These are phyloP conservation scores for Metridium senile DNA, from an alignment of 92 coral and sea anemone species.

Conservation along the genomic window DNA sequence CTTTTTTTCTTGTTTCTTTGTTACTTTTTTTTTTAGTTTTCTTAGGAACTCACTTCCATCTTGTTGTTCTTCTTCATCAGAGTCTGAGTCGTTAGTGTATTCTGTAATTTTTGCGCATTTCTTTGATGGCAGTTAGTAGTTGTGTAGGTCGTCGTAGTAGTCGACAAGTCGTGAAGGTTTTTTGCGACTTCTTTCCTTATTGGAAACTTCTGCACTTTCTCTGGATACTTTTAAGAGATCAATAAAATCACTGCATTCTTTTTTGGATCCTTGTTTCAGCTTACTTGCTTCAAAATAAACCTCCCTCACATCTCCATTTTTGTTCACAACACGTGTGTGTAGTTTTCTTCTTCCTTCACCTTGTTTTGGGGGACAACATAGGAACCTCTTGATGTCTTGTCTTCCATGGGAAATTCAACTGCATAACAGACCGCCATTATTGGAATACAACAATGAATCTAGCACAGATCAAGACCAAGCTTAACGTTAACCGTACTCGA, in stretches of 20 bases:
- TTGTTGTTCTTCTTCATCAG: slow-evolving; percentile 11
- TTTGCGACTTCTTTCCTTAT: slow-evolving; percentile 32
- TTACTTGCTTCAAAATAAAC: too few species aligned
- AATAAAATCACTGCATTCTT: too few species aligned
- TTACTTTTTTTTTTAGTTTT: slow-evolving; percentile 29
- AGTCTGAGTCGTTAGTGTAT: not conserved
- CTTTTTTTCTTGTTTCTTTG: not conserved
- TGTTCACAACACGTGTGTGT: slow-evolving; percentile 29
- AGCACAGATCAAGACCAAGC: too few species aligned
- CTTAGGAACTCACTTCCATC: not conserved
- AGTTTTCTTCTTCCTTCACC: slow-evolving; percentile 33
- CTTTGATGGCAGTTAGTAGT: slow-evolving; percentile 14
- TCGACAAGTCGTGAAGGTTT: slow-evolving; percentile 29
- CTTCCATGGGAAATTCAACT: slow-evolving; percentile 39
- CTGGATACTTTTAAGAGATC: slow-evolving; percentile 42
- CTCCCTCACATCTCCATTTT: too few species aligned
- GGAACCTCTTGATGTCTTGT: slow-evolving; percentile 37
- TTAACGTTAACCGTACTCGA: too few species aligned
- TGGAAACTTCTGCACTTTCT: slow-evolving; percentile 35
- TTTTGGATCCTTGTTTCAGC: slow-evolving; percentile 45
- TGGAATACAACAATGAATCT: too few species aligned
- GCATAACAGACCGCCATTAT: slow-evolving; percentile 7
- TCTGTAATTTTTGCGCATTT: not conserved
- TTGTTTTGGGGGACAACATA: slow-evolving; percentile 42
- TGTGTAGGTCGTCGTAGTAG: slow-evolving; percentile 15